These are phyloP conservation scores for Nannoperca obscura DNA, from an alignment of 2,797 vertebrate genomes.

Conservation along the genomic window DNA sequence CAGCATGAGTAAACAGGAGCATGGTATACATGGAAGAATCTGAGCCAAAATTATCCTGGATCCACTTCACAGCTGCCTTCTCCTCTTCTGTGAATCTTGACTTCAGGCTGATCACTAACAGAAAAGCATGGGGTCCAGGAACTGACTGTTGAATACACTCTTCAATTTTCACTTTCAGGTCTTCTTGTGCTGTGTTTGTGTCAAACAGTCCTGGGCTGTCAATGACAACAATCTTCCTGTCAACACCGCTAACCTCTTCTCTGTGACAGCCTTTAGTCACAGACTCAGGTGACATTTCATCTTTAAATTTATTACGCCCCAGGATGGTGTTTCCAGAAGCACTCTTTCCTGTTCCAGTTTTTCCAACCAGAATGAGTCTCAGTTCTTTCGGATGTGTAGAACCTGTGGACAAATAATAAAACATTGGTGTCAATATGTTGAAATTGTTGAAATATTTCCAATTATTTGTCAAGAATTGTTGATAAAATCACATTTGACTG, in stretches of 20 bases:
- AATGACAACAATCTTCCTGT: slow-evolving; percentile 37
- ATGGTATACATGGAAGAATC: slow-evolving; percentile 34
- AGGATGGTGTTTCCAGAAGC: slow-evolving; percentile 72
- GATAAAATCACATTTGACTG: not conserved
- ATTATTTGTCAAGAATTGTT: not conserved
- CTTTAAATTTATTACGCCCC: not conserved
- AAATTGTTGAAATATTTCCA: not conserved
- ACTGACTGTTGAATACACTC: slow-evolving; percentile 39
- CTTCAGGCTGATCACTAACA: slow-evolving; percentile 69
- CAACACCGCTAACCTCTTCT: rapidly evolving
- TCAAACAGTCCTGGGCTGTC: slow-evolving; percentile 70
- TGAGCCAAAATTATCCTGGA: slow-evolving; percentile 56
- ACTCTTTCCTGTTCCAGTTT: slow-evolving; percentile 72
- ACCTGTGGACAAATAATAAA: slow-evolving; percentile 20
- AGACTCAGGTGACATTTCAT: slow-evolving; percentile 21
- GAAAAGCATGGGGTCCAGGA: slow-evolving; percentile 70
- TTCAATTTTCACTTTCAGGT: slow-evolving; percentile 34
- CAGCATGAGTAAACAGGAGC: slow-evolving; percentile 67
- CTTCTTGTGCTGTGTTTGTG: not conserved
- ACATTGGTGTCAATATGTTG: not conserved
- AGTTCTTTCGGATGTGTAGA: not conserved
- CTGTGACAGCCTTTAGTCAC: slow-evolving; percentile 51
- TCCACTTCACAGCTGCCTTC: slow-evolving; percentile 55
- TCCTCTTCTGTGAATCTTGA: slow-evolving; percentile 64
- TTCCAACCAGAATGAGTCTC: slow-evolving; percentile 65